These are phyloP conservation scores for Echeneis naucrates DNA, from an alignment of 2,797 vertebrate genomes.

Conservation along the genomic window DNA sequence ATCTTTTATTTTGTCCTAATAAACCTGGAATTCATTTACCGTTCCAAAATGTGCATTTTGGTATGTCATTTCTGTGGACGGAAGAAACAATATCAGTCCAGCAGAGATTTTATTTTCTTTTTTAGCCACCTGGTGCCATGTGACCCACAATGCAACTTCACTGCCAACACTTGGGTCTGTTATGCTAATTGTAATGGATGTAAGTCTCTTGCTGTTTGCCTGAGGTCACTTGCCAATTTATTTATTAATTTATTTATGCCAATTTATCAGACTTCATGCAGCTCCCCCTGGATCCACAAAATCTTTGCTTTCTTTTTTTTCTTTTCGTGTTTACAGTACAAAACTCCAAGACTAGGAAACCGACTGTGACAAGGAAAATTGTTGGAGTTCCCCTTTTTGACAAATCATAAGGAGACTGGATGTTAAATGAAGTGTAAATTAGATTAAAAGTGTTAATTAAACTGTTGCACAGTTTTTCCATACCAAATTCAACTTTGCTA, in stretches of 20 bases:
- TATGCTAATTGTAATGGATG: background rate
- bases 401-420: background rate
- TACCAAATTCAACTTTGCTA: too few species aligned
- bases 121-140: background rate
- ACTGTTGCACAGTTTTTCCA: background rate
- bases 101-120: background rate
- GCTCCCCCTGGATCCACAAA: background rate
- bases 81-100: too few species aligned
- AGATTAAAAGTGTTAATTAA: background rate
- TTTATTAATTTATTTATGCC: too few species aligned
- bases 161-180: background rate
- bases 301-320: background rate
- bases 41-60: background rate
- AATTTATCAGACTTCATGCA: background rate
- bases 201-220: background rate
- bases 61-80: background rate
- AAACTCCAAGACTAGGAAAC: background rate
- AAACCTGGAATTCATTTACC: background rate
- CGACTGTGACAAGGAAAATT: too few species aligned
- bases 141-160: background rate
- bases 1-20: too few species aligned
- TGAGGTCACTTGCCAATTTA: background rate
- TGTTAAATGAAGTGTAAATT: background rate
- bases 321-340: background rate
- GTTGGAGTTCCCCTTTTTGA: background rate